Conservation (phyloP, 2,797 vertebrate genomes). For the Mormyrus hasselquistii region DNA sequence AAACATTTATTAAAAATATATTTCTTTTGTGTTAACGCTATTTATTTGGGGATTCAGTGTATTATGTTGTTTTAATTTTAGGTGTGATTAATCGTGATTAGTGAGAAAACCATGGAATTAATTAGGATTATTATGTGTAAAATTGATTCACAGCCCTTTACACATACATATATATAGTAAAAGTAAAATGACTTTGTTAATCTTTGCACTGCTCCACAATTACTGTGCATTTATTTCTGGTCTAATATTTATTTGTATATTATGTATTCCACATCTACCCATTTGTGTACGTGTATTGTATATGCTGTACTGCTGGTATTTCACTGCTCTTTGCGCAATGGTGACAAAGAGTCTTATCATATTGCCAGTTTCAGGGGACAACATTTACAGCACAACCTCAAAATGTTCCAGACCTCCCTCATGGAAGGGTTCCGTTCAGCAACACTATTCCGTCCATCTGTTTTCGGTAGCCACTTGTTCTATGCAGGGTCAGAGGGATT, state of each 20-base stretch:
- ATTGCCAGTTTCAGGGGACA: not conserved
- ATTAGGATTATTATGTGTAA: not conserved
- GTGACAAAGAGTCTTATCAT: not conserved
- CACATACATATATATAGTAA: too few species aligned
- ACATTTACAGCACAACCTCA: not conserved
- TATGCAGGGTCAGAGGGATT: not conserved
- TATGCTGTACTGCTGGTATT: not conserved
- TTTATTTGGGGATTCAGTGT: not conserved
- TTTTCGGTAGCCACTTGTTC: not conserved
- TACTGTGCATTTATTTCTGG: not conserved
- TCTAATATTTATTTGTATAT: not conserved
- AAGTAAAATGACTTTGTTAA: not conserved
- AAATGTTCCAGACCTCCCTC: not conserved
- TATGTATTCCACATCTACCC: not conserved
- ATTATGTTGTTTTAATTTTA: not conserved
- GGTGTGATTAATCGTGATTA: not conserved
- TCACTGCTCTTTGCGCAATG: not conserved
- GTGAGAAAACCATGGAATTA: not conserved
- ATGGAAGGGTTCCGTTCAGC: not conserved
- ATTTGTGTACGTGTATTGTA: not conserved
- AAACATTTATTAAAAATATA: not conserved
- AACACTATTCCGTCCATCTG: not conserved
- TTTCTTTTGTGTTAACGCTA: not conserved
- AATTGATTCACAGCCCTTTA: not conserved
- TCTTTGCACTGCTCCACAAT: not conserved